Evolutionary conservation across 2,888 invertebrate genomes (phyloP).

Genomic region (Epirrhoe tristata): DNA sequence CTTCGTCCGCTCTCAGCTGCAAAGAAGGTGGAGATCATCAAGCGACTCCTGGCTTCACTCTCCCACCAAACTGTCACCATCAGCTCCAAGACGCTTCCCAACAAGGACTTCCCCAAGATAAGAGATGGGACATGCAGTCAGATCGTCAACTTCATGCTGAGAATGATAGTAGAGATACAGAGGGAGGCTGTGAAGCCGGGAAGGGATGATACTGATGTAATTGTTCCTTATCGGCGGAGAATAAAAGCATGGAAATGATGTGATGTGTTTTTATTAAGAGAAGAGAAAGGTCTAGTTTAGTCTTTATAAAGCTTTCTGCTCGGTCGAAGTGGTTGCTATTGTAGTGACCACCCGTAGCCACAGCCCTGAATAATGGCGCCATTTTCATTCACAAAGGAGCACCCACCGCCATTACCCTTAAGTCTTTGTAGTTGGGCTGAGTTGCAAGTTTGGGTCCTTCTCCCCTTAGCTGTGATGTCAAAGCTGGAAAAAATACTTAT

Average conservation of each 20-base stretch:
- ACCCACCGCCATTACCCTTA: background rate
- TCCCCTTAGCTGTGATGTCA: background rate
- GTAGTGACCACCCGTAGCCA: too few species aligned
- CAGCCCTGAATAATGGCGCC: background rate
- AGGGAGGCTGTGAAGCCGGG: conserved; percentile 75
- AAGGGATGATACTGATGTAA: conserved; percentile 71
- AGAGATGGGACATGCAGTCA: conserved; percentile 85
- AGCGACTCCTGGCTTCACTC: conserved; percentile 87
- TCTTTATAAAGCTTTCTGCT: too few species aligned
- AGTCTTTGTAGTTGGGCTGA: background rate
- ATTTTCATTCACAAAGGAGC: background rate
- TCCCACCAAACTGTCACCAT: conserved; percentile 87
- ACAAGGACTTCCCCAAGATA: conserved; percentile 75
- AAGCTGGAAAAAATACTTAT: background rate
- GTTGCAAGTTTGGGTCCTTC: background rate
- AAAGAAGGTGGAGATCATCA: conserved; percentile 86
- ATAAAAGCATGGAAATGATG: conserved; percentile 78
- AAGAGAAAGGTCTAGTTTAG: too few species aligned
- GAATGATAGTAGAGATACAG: conserved; percentile 80
- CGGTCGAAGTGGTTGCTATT: too few species aligned
- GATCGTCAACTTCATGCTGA: conserved; percentile 80
- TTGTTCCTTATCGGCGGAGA: conserved; percentile 66
- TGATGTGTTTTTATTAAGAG: conserved; percentile 35
- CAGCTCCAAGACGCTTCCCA: conserved; percentile 65
- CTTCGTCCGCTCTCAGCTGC: conserved; percentile 87